A percentile compares a stretch with the other conserved stretches of the same genome.
Conservation (phyloP, 2,113 vertebrate species). For the Aphyosemion australe region DNA sequence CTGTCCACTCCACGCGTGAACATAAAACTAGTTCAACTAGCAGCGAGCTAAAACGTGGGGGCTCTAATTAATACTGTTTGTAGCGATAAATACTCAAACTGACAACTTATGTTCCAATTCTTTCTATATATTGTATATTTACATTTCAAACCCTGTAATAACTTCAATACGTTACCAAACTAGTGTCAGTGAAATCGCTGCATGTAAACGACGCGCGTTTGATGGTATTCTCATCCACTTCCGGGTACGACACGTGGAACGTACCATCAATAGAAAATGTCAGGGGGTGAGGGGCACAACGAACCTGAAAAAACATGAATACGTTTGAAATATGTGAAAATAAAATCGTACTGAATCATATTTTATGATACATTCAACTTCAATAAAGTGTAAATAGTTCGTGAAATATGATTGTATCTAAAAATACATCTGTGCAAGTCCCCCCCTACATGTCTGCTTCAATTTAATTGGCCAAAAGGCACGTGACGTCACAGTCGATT, state of each 20-base stretch:
- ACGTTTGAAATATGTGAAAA: fast-evolving
- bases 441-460: neutral
- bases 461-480: conserved; percentile 72
- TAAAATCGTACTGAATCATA: neutral
- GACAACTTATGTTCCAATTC: neutral
- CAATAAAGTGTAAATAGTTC: fast-evolving
- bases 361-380: fast-evolving
- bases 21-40: neutral
- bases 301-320: fast-evolving
- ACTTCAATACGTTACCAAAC: neutral
- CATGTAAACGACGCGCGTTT: conserved; percentile 46
- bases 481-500: conserved; percentile 52
- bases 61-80: neutral
- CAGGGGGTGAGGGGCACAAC: neutral
- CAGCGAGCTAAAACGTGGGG: neutral
- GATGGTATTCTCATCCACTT: conserved; percentile 31
- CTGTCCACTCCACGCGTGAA: neutral
- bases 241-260: conserved; percentile 50
- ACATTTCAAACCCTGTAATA: neutral
- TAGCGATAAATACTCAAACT: neutral
- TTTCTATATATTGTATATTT: neutral
- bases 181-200: neutral
- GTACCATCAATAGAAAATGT: conserved; percentile 25
- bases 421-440: fast-evolving
- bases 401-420: neutral